Base-by-base conservation (phyloP, 2,797 vertebrate genomes). In the Tokudaia tokunoshimensis region DNA sequence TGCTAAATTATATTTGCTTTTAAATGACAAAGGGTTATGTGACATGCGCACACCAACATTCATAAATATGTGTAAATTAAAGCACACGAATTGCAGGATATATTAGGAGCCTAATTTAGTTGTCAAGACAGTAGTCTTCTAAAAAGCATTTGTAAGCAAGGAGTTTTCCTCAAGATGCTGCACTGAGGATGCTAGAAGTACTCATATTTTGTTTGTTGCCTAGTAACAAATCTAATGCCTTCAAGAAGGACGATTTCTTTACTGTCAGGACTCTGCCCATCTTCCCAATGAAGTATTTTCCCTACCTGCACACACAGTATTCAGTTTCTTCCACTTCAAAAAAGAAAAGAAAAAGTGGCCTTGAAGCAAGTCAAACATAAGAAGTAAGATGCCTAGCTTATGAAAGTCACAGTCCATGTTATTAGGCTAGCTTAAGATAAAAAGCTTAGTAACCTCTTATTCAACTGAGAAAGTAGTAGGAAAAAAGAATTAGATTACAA, bases 131-230 rank as follows among this genome's bases (percentile, higher is more conserved):
- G 61, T 70, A 85, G 63, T 82, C 19, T 92, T 97, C 57, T 92
- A 63, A 94, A 93, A 94, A 41, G 2, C 63, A 89, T 92, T 95
- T 91, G 79, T 93, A 96, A 94, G 67, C n/a, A 70, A 37, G 9
- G 22, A 59, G 11, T 92, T 95, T 85, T 91, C 81, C 86, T 20
- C 31, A 70, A 26, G 44, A 8, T 41, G 37, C 20, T 47, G 17
- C 8, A 80, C 57, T 96, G 41, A 44, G 29, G 52, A 13, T 95
- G 79, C 72, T 92, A 50, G 13, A 88, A 86, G 65, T 94, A 93
- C 79, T 80, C 84, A n/a, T 89, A 79, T 94, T 96, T 94, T 85
- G 91, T 91, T 70, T 92, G 95, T 96, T 97, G 75, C 94, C 67
- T 97, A 83, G 96, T 74, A 91, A 94, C 90, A 94, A 90, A 80